Evolutionary conservation across 2,113 vertebrate species (phyloP), one percentile per base, ranked within the genome.

Genomic region (Haemorhous mexicanus): DNA sequence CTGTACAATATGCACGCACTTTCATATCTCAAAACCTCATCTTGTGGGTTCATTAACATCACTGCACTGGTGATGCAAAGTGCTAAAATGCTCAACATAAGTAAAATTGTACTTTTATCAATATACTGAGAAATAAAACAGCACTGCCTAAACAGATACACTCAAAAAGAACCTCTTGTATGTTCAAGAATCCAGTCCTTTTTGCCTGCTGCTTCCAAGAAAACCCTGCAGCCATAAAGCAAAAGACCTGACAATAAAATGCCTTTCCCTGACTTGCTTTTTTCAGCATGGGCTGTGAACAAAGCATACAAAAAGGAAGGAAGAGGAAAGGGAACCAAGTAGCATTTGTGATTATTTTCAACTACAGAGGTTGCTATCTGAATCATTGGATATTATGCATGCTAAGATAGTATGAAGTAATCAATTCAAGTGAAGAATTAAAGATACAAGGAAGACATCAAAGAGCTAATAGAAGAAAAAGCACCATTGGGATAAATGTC

Each of bases 251-350:
- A 24, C 49, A 82, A 73, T 72, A 52, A 93, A 82, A 56, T 10
- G 19, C 64, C 64, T 81, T 75, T 41, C 41, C 27, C n/a, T 0
- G 1, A 5, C 27, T 80, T 82, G 37, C 12, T 62, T 76, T 76
- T 80, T 93, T 73, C 67, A 77, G 77, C 30, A 17, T 73, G n/a
- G 79, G 49, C n/a, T 79, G 33, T 44, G n/a, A 96, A 69, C n/a
- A 77, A 85, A 83, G 67, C 6, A 2, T 64, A 49, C 27, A 69
- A 80, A 90, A 87, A 91, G 37, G 56, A 88, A 67, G 52, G 76
- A 70, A 69, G 47, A 77, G 50, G 56, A 75, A 84, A 59, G 74
- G 63, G 32, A 44, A 32, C 58, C 9, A 39, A 85, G 13, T 41
- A 79, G 53, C 49, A 73, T 12, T 75, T 85, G 27, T 1, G 0